These are phyloP conservation scores for Murina feae DNA, from an alignment of 2,113 vertebrate genomes.

Conservation along the genomic window DNA sequence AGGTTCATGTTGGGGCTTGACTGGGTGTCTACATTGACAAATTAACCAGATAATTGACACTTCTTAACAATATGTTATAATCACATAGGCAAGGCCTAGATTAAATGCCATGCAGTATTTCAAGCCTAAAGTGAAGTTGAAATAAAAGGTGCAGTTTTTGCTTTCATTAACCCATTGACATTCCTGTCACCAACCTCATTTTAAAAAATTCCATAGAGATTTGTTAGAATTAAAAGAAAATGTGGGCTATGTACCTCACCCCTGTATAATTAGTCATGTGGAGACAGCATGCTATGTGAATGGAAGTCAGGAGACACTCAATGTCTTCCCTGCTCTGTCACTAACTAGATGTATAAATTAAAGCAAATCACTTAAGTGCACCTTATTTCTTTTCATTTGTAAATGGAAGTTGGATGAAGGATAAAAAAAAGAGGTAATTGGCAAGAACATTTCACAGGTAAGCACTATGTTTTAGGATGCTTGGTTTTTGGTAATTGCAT, in stretches of 20 bases:
- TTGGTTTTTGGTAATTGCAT: background rate
- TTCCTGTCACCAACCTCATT: conserved; percentile 61
- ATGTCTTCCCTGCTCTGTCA: background rate
- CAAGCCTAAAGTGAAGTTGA: conserved; percentile 55
- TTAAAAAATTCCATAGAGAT: conserved; percentile 56
- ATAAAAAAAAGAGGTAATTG: background rate
- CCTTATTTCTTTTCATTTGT: background rate
- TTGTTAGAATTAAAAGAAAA: conserved; percentile 64
- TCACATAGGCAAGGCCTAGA: conserved; percentile 24
- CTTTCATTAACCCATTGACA: conserved; percentile 74
- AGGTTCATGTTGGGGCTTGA: conserved; percentile 57
- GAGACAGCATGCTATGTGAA: conserved; percentile 30
- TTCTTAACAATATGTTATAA: conserved; percentile 37
- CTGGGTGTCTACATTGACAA: conserved; percentile 61
- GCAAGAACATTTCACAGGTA: background rate
- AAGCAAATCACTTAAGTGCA: background rate
- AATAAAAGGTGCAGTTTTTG: conserved; percentile 46
- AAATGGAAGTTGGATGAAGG: background rate
- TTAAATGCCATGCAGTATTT: conserved; percentile 18
- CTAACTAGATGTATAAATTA: background rate
- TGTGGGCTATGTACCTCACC: conserved; percentile 16
- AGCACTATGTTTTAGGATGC: background rate
- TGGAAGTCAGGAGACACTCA: background rate
- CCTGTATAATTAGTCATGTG: conserved; percentile 42
- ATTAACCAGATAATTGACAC: conserved; percentile 69